Conservation (phyloP, 2,888 invertebrate species). For the Augiades crinisus region DNA sequence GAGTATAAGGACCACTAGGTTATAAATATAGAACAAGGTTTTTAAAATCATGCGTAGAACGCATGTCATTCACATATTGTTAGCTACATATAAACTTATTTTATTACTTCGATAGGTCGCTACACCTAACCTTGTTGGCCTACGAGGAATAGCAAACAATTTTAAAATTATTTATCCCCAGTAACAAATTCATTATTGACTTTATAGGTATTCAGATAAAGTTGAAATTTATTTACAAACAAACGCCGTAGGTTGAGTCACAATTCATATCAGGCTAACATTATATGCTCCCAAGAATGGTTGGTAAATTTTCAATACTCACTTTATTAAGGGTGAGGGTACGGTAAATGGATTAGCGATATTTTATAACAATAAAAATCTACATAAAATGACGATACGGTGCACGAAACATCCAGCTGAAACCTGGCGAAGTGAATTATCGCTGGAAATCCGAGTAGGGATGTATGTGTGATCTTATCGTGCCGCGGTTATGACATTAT, state of each 20-base stretch:
- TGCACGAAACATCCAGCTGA: too few relatives aligned
- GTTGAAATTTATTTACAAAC: slow-evolving; percentile 34
- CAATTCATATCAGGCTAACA: slow-evolving; percentile 67
- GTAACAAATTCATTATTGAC: slow-evolving; percentile 31
- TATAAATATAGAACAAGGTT: too few relatives aligned
- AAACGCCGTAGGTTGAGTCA: slow-evolving; percentile 49
- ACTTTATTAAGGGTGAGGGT: slow-evolving; percentile 77
- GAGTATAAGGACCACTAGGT: too few relatives aligned
- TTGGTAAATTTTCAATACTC: slow-evolving; percentile 82
- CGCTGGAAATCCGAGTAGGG: too few relatives aligned
- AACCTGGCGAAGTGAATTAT: too few relatives aligned
- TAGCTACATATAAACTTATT: too few relatives aligned
- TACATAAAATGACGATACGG: too few relatives aligned
- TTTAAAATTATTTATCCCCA: slow-evolving; percentile 38
- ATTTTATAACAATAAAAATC: too few relatives aligned
- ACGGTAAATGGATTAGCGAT: slow-evolving; percentile 68
- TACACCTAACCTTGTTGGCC: slow-evolving; percentile 46
- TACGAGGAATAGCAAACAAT: slow-evolving; percentile 44
- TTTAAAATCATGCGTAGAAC: too few relatives aligned
- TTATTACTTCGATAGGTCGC: slow-evolving; percentile 54
- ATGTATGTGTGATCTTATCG: too few relatives aligned
- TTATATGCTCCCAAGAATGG: slow-evolving; percentile 78
- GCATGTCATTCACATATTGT: too few relatives aligned
- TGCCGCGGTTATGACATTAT: too few relatives aligned
- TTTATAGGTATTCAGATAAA: slow-evolving; percentile 27